phyloP scores from a whole-genome alignment of 2,888 invertebrate genomes.

The Mechanitis mazaeus region DNA sequence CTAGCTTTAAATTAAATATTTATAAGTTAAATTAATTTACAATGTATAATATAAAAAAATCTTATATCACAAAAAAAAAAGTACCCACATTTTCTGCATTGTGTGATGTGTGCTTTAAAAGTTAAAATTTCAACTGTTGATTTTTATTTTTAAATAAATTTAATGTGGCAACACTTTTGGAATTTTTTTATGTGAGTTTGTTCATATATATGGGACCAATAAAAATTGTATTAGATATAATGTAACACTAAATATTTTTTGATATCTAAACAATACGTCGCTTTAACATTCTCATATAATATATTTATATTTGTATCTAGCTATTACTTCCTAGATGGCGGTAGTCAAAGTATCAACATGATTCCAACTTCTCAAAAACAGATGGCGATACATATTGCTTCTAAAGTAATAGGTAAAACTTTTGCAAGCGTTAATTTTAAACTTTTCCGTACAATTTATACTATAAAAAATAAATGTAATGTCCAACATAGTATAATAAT shows the following conservation, averaged over 20 bases:
- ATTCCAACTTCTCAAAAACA: constrained; percentile 2
- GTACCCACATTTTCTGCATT: constrained; percentile 3
- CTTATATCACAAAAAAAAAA: background rate
- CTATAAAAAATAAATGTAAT: background rate
- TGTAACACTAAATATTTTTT: too few relatives aligned
- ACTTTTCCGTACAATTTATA: too few relatives aligned
- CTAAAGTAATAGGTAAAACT: too few relatives aligned
- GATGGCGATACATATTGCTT: constrained; percentile 4
- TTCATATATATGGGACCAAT: too few relatives aligned
- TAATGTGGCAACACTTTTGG: background rate
- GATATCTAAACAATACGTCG: too few relatives aligned
- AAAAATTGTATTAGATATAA: too few relatives aligned
- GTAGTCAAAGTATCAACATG: background rate
- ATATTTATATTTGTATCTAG: background rate
- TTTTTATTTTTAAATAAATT: background rate
- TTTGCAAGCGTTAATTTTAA: too few relatives aligned
- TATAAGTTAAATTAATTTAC: background rate
- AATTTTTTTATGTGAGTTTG: too few relatives aligned
- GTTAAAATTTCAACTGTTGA: background rate
- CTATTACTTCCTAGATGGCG: constrained; percentile 11
- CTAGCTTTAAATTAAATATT: background rate
- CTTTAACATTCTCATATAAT: too few relatives aligned
- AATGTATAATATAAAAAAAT: background rate
- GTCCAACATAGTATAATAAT: background rate
- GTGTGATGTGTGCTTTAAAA: background rate